Base-by-base conservation (phyloP, 1,140 invertebrate species). In the Temnothorax nylanderi region DNA sequence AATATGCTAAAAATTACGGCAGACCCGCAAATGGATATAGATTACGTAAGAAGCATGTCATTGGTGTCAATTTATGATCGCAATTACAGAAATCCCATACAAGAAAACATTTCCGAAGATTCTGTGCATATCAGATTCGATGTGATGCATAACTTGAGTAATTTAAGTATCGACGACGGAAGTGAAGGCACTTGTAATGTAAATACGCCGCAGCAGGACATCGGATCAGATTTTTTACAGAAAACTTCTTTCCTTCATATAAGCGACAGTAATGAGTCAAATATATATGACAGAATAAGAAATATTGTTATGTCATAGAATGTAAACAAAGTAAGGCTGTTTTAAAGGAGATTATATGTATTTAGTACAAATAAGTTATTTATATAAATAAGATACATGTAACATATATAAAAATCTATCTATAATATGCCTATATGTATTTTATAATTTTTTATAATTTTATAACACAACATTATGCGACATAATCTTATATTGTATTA, bases 1-100 rank as follows among this genome's bases (percentile, higher is more conserved):
- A 58, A 85, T 5, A 85, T 75, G 3, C 76, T 94, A 11, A 92
- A 86, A 56, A 93, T 94, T 51, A 65, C 80, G 6, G 18, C 86
- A 16, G 89, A 91, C 13, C 58, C 82, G 21, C 69, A 87, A 26
- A 60, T 86, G 11, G 87, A 93, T n/a, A 16, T 80, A 32, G 76
- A 92, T 56, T 88, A 80, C 58, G 54, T 72, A 2, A 85, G 54
- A 58, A 56, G 41, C 60, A 85, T 93, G 80, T 86, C 91, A 21
- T 60, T 78, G 6, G 26, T 94, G 47, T 88, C 86, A 0, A 69
- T 92, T 37, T 89, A 91, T 4, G 86, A 76, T 26, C 87, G 76
- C 2, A 54, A 91, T 51, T 88, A 87, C 7, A 77, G 91, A 67
- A 44, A 47, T 3, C 32, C 47, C 10, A 32, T 16, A 21, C 37